Conservation (phyloP, 2,888 invertebrate species). For the Sympetrum striolatum region DNA sequence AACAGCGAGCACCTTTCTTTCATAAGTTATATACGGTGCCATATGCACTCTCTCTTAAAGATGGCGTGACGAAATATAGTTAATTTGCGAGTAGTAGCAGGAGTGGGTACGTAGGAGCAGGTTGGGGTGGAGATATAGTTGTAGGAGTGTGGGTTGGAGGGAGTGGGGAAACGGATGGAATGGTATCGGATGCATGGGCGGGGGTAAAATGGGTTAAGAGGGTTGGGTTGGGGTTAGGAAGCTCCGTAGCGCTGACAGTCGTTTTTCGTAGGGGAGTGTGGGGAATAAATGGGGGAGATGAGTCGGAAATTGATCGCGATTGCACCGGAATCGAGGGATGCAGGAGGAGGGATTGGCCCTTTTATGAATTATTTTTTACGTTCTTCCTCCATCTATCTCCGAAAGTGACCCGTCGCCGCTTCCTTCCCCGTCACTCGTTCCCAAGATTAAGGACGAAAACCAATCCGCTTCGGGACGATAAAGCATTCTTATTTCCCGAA, state of each 20-base stretch:
- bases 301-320: constrained; percentile 32
- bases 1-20: no score
- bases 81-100: neutral
- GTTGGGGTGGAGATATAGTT: no score
- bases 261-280: neutral
- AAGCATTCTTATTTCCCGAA: neutral
- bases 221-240: neutral
- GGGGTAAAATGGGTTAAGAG: neutral
- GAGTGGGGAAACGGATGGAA: no score
- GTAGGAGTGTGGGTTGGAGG: neutral
- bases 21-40: no score
- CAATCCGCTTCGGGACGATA: neutral
- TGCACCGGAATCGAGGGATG: constrained; percentile 32
- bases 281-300: constrained; percentile 35
- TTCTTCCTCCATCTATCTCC: neutral
- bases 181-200: no score
- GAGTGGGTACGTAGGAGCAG: neutral
- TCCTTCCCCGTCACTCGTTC: neutral
- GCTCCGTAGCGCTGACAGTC: constrained; percentile 24
- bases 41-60: no score
- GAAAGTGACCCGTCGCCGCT: neutral
- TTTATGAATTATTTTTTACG: neutral
- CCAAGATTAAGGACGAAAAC: neutral
- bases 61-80: no score
- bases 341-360: neutral